Base-by-base conservation (phyloP, 2,797 vertebrate genomes). In the Cryptoprocta ferox region DNA sequence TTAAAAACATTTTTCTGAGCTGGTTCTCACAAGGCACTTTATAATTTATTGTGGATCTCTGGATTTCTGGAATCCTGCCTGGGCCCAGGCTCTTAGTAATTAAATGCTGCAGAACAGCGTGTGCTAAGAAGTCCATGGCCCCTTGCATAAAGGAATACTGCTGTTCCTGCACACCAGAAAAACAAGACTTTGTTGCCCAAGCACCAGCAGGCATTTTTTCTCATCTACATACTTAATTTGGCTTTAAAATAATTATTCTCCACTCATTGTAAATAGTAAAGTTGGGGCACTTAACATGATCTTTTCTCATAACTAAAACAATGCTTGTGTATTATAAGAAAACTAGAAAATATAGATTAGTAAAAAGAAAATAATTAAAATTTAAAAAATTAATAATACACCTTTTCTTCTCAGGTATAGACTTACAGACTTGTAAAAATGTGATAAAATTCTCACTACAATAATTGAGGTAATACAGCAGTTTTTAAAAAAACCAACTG, bases 171-270 rank as follows among this genome's bases (percentile, higher is more conserved):
- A 81, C 37, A 50, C 30, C 50, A 86, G 87, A 82, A 96, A 97
- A 94, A 53, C 7, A 88, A 96, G 96, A 56, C 18, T 89, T 75
- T 84, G 80, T 88, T 76, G 86, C 61, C 53, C 86, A 45, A 92
- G 14, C 63, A 84, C 59, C 7, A 18, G 45, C 24, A 50, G 56
- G 84, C 76, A 30, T 19, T 63, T 39, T 96, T 97, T 42, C 26
- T 91, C 89, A 68, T 96, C 61, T 93, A 56, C 48, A n/a, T 91
- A 39, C 71, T 79, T 97, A 79, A 94, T 50, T 35, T 96, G 87
- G 48, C 95, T 94, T 98, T 97, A 95, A 98, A 98, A 94, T 93
- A 68, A 95, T 59, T 94, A 26, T 93, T 96, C 96, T 5, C 24
- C 7, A 11, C 42, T 94, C 30, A 65, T 48, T 21, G 21, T 45